Base-by-base conservation (phyloP, 2,113 vertebrate species). In the Chaenocephalus aceratus region DNA sequence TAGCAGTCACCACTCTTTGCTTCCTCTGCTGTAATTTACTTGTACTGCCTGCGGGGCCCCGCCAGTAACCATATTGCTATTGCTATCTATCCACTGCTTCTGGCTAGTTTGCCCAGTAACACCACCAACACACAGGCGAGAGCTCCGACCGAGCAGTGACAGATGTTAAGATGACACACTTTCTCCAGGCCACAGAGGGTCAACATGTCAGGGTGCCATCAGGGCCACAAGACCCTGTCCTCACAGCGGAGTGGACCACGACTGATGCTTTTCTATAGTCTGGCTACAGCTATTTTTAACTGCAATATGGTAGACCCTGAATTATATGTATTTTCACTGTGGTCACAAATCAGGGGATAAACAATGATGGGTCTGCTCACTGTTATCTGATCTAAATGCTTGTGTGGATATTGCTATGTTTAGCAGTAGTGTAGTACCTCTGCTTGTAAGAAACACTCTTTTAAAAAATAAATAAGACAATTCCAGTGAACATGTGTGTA, bases 151-250 rank as follows among this genome's bases (percentile, higher is more conserved):
- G 72, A 48, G 59, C 83, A 83, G 74, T 87, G 90, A 86, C 93
- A 93, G 93, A 93, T 92, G 93, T 88, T 89, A 74, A 77, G 80
- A 73, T 93, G 91, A 94, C 91, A 92, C 84, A 93, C 84, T 91
- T 91, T 91, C 82, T 77, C 73, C 66, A 68, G 73, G 86, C 88
- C 86, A 82, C 91, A 92, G 89, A 80, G 84, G 90, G 91, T 93
- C 93, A 89, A 64, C 54, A 67, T 89, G 89, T 85, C 91, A 89
- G 73, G 73, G 67, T 76, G 88, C 88, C 90, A 89, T 79, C 44
- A 59, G 82, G 82, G 84, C 79, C 78, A 59, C 51, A 14, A 30
- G 66, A 75, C 72, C 66, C 75, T 57, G 56, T 81, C 83, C 72
- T 90, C 82, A 65, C 70, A 84, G 66, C 56, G 49, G 57, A 86